Evolutionary conservation across 2,888 invertebrate genomes (phyloP).

Genomic region (Heliothis peltigera): DNA sequence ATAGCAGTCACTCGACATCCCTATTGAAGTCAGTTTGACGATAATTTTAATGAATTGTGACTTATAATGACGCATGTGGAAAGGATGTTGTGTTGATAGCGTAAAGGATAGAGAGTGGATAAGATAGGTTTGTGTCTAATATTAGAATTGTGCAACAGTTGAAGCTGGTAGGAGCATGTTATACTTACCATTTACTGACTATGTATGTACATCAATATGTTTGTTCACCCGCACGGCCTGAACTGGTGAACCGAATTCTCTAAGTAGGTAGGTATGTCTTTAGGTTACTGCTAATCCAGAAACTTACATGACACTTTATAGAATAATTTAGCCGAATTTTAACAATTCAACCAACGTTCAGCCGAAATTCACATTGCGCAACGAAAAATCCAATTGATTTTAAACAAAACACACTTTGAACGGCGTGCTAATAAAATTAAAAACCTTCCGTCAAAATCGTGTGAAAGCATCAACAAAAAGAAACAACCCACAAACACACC

Average conservation of each 20-base stretch:
- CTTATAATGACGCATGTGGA: constrained; percentile 86
- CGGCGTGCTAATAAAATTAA: constrained; percentile 35
- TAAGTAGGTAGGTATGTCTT: too few relatives aligned
- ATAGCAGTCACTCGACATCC: constrained; percentile 86
- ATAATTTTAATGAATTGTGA: constrained; percentile 89
- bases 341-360: background rate
- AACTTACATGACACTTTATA: too few relatives aligned
- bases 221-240: too few relatives aligned
- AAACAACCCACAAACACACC: constrained; percentile 32
- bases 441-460: constrained; percentile 49
- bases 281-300: too few relatives aligned
- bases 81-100: constrained; percentile 74
- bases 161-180: background rate
- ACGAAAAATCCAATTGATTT: background rate
- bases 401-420: constrained; percentile 27
- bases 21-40: constrained; percentile 88
- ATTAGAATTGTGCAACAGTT: constrained; percentile 10
- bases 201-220: too few relatives aligned
- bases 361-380: too few relatives aligned
- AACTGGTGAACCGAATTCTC: too few relatives aligned
- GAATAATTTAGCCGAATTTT: too few relatives aligned
- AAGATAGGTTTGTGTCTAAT: constrained; percentile 35
- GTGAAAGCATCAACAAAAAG: constrained; percentile 45
- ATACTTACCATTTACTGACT: too few relatives aligned
- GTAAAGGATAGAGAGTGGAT: constrained; percentile 64